Percentiles rank a stretch among this genome's conserved stretches.
phyloP scores from a whole-genome alignment of 2,888 invertebrate genomes.

The Seira musarum region DNA sequence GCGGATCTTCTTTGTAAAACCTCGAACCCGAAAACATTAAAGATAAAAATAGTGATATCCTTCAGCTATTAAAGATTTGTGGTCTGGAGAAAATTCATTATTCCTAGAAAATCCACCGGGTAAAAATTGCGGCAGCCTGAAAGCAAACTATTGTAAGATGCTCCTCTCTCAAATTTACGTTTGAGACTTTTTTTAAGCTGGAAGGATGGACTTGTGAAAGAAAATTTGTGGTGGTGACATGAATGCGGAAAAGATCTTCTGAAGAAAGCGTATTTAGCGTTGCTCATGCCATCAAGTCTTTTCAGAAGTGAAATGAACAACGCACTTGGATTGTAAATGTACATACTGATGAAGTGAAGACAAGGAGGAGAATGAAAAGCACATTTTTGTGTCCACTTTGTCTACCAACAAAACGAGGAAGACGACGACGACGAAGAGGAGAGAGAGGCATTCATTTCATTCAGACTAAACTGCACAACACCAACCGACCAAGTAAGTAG shows the following conservation, averaged over 20 bases:
- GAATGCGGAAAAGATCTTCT: constrained; percentile 22
- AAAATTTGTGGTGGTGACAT: constrained; percentile 43
- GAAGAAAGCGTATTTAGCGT: constrained; percentile 30
- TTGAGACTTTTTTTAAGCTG: too few species aligned
- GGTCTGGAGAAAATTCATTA: constrained; percentile 16
- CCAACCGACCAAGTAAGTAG: too few species aligned
- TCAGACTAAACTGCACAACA: too few species aligned
- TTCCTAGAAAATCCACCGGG: background rate
- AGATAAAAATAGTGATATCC: background rate
- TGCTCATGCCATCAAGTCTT: constrained; percentile 34
- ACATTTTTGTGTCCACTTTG: too few species aligned
- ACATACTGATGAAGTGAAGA: constrained; percentile 44
- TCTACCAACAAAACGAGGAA: too few species aligned
- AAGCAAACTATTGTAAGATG: constrained; percentile 17
- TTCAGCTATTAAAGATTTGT: constrained; percentile 16
- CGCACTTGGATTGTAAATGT: constrained; percentile 36
- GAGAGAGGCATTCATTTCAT: background rate
- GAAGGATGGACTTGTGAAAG: too few species aligned
- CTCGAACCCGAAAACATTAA: too few species aligned
- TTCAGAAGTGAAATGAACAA: constrained; percentile 34
- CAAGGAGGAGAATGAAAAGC: constrained; percentile 9
- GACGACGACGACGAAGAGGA: constrained; percentile 8
- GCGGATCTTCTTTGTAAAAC: too few species aligned
- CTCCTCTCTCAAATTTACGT: too few species aligned
- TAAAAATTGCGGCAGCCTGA: background rate